Evolutionary conservation across 2,888 invertebrate genomes (phyloP).

Genomic region (Parnassius mnemosyne): DNA sequence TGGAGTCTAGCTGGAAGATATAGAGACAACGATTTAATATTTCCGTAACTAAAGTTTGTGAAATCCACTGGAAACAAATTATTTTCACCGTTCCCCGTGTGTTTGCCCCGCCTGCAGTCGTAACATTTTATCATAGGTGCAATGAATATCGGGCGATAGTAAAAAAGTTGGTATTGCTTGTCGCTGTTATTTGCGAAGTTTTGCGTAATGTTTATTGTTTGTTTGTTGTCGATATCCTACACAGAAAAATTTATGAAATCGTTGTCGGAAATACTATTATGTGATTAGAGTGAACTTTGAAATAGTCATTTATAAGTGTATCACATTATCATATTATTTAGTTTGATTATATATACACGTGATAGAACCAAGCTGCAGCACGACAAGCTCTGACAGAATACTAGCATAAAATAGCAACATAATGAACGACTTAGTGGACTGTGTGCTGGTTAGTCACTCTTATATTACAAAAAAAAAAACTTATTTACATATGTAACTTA

Average conservation of each 20-base stretch:
- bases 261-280: not conserved
- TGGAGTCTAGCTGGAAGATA: no score
- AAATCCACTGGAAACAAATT: constrained; percentile 75
- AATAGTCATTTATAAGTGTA: no score
- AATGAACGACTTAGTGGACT: no score
- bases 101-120: constrained; percentile 46
- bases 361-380: no score
- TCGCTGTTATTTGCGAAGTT: constrained; percentile 61
- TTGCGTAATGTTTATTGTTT: constrained; percentile 57
- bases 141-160: constrained; percentile 68
- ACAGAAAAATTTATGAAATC: constrained; percentile 15
- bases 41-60: constrained; percentile 65
- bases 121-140: constrained; percentile 79
- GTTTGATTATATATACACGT: no score
- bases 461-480: no score
- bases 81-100: constrained; percentile 48
- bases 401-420: no score
- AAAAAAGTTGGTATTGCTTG: constrained; percentile 62
- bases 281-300: not conserved
- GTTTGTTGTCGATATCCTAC: constrained; percentile 49
- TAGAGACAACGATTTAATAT: constrained; percentile 55
- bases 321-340: no score
- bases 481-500: no score
- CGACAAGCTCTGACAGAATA: no score
- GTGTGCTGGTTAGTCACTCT: no score